phyloP scores from a whole-genome alignment of 2,888 invertebrate species.

The Agrotis exclamationis region DNA sequence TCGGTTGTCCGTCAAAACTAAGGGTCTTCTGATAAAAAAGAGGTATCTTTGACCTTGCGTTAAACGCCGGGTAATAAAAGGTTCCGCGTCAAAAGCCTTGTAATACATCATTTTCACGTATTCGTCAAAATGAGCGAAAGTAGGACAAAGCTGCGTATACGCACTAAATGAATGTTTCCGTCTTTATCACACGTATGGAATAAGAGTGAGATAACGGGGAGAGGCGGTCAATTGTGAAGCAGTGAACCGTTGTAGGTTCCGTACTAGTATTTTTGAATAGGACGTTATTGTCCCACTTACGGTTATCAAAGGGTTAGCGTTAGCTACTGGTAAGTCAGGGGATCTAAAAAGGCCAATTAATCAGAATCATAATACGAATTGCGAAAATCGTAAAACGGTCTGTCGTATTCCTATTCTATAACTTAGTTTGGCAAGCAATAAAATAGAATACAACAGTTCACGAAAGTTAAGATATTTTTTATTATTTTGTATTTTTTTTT shows the following conservation, averaged over 20 bases:
- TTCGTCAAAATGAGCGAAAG: constrained; percentile 72
- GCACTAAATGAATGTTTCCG: constrained; percentile 24
- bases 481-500: too few species aligned
- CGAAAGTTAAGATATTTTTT: too few species aligned
- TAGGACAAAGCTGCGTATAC: constrained; percentile 58
- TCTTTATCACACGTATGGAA: constrained; percentile 52
- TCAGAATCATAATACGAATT: too few species aligned
- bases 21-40: constrained; percentile 59
- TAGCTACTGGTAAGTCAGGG: not conserved
- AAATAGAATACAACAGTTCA: too few species aligned
- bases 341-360: too few species aligned
- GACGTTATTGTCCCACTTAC: constrained; percentile 8
- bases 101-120: constrained; percentile 65
- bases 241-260: constrained; percentile 32
- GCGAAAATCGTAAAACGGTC: too few species aligned
- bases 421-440: too few species aligned
- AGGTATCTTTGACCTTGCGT: constrained; percentile 64
- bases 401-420: too few species aligned
- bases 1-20: constrained; percentile 65
- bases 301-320: constrained; percentile 2
- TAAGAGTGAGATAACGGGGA: constrained; percentile 48
- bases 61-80: constrained; percentile 60
- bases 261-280: constrained; percentile 33
- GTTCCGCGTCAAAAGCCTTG: constrained; percentile 61
- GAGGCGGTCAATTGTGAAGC: constrained; percentile 15